These are phyloP conservation scores for Halcyon badia DNA, from an alignment of 2,797 vertebrate genomes.

Conservation along the genomic window DNA sequence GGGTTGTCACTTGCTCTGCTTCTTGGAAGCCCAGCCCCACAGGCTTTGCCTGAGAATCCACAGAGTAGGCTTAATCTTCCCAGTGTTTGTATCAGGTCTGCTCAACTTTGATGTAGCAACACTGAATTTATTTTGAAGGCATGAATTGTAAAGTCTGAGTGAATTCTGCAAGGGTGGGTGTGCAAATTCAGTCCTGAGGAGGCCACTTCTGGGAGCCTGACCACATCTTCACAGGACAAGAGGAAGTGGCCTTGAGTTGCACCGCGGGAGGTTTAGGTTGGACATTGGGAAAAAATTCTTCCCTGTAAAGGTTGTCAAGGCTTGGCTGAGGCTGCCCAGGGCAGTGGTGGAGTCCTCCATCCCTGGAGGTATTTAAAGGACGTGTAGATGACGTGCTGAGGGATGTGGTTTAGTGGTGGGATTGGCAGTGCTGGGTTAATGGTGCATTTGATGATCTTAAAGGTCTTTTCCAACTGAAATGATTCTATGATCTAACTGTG, in stretches of 20 bases:
- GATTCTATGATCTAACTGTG: not conserved
- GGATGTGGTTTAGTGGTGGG: no score
- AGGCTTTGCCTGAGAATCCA: not conserved
- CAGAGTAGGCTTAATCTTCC: not conserved
- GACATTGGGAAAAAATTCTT: no score
- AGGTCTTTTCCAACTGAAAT: no score
- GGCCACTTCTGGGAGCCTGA: not conserved
- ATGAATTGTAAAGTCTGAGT: not conserved
- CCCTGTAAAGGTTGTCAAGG: no score
- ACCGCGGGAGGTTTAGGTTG: no score
- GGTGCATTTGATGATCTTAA: no score
- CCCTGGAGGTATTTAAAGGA: no score
- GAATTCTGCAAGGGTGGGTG: not conserved
- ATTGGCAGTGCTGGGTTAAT: no score
- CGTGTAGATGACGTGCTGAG: no score
- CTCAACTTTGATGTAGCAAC: not conserved
- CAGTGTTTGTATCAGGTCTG: not conserved
- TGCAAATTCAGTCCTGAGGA: not conserved
- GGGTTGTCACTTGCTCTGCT: not conserved
- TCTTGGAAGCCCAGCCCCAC: not conserved
- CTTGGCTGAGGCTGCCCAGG: no score
- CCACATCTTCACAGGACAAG: not conserved
- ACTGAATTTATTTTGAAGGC: not conserved
- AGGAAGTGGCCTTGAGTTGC: no score
- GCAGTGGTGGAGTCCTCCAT: no score